Evolutionary conservation across 2,888 invertebrate species (phyloP), one percentile per base, ranked within the genome.

Genomic region (Drosophila paranaensis): DNA sequence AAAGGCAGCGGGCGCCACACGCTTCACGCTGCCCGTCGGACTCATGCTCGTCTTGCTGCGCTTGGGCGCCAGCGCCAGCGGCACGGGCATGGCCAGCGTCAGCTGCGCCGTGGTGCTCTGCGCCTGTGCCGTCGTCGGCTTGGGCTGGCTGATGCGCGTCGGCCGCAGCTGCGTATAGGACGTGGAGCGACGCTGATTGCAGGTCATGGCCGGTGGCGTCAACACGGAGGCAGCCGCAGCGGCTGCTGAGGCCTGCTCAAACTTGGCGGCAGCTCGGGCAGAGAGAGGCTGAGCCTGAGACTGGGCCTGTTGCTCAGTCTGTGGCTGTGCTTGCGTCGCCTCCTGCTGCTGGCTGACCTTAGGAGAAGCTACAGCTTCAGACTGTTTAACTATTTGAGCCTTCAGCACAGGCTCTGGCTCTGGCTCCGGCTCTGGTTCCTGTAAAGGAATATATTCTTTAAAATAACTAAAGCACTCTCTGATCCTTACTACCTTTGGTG

Each of bases 1-100:
- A 92, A 97, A 97, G 0, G 97, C 96, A 3, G 97, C 95, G 0
- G 88, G 82, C 0, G 70, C 55, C 65, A 96, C 93, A 91, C 97
- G 97, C 35, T 79, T 93, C 67, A 76, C 93, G 92, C 30, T 94
- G 93, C 94, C 10, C 93, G 94, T 65, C 92, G 92, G 78, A 79
- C 91, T 89, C 69, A 87, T 88, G 37, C 89, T 90, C 0, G 91
- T 92, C 76, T 92, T 91, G 60, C 91, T 91, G 25, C 91, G 88
- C 55, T 91, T 91, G 0, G 91, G 89, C 1, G 82, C 88, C 65
- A 90, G 33, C 0, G 87, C 79, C 51, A 88, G 53, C 0, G 90
- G 90, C 53, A 89, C 82, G 6, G 79, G 86, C 75, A 75, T 74
- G 48, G 77, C 84, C 58, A 79, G 43, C 1, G 88, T 88, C 42